Percentiles rank a stretch among this genome's conserved stretches.
Conservation (phyloP, 2,797 vertebrate genomes). For the Tympanoctomys barrerae region DNA sequence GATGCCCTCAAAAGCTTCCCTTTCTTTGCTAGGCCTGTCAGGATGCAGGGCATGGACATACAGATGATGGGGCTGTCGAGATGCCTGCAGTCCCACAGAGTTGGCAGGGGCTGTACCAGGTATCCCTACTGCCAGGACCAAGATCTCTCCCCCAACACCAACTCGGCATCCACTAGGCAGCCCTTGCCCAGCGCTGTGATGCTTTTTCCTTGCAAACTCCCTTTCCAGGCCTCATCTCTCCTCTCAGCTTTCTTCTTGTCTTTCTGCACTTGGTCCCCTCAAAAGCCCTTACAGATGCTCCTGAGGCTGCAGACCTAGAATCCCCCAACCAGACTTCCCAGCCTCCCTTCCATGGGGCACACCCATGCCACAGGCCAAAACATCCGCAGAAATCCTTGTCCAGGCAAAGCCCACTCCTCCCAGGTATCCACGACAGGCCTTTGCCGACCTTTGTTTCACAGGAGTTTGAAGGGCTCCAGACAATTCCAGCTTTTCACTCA, state of each 20-base stretch:
- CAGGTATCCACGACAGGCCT: background rate
- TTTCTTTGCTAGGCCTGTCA: background rate
- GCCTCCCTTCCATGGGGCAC: background rate
- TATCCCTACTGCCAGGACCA: accelerated
- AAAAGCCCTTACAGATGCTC: background rate
- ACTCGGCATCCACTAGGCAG: accelerated
- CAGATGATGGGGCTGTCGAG: background rate
- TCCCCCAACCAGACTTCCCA: background rate
- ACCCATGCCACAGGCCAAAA: background rate
- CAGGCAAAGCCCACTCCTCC: background rate
- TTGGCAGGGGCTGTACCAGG: background rate
- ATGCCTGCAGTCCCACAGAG: background rate
- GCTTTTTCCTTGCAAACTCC: background rate
- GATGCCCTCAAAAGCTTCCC: background rate
- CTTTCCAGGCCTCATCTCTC: background rate
- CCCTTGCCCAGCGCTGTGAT: accelerated
- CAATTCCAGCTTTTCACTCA: constrained; percentile 6
- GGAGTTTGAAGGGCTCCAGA: background rate
- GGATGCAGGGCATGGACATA: background rate
- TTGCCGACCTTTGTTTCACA: background rate
- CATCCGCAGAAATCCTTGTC: background rate
- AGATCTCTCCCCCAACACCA: accelerated
- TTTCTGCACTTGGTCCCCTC: background rate
- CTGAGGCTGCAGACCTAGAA: background rate
- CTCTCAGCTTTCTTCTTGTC: background rate